These are phyloP conservation scores for Chrysolina oricalcia DNA, from an alignment of 2,888 invertebrate species.

Conservation along the genomic window DNA sequence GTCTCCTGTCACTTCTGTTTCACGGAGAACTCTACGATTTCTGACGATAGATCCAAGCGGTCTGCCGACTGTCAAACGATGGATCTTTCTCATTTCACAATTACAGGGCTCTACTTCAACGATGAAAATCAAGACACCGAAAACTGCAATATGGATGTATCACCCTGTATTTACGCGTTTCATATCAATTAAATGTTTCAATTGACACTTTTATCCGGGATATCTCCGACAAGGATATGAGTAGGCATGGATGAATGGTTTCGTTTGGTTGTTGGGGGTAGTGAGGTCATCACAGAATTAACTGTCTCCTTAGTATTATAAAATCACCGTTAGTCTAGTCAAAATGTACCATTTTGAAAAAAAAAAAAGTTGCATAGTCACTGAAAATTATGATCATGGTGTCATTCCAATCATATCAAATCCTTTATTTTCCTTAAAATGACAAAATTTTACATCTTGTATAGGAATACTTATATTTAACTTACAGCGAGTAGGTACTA, in stretches of 20 bases:
- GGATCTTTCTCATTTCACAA: constrained; percentile 4
- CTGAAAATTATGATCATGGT: too few relatives aligned
- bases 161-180: constrained; percentile 19
- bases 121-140: background rate
- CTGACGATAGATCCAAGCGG: constrained; percentile 16
- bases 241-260: constrained; percentile 5
- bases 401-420: too few relatives aligned
- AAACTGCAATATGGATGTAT: constrained; percentile 8
- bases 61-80: background rate
- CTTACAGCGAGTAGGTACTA: too few relatives aligned
- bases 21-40: constrained; percentile 15
- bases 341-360: too few relatives aligned
- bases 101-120: background rate
- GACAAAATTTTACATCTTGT: too few relatives aligned
- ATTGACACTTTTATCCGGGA: constrained; percentile 26
- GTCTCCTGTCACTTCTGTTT: background rate
- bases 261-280: background rate
- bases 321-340: too few relatives aligned
- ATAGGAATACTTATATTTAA: too few relatives aligned
- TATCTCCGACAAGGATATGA: background rate
- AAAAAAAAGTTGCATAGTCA: too few relatives aligned
- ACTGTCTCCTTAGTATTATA: background rate
- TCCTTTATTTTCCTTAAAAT: too few relatives aligned
- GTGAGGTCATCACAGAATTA: constrained; percentile 11
- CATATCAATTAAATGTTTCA: constrained; percentile 46